Base-by-base conservation (phyloP, 2,113 vertebrate species). In the Phalacrocorax pelagicus region DNA sequence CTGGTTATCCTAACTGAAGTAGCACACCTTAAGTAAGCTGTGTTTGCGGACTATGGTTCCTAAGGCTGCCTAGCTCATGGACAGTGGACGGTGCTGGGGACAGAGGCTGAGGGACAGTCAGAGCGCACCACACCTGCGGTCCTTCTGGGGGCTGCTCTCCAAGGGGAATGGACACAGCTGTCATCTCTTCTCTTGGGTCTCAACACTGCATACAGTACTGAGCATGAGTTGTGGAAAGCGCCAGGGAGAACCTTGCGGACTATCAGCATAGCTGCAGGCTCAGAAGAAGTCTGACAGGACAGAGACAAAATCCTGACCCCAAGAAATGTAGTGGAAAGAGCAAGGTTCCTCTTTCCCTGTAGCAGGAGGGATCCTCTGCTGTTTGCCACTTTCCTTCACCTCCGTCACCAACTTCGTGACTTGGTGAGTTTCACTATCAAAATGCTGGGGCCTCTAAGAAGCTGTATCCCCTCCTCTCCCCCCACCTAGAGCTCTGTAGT, bases 201-300 rank as follows among this genome's bases (percentile, higher is more conserved):
- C 29, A 54, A 12, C 29, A 26, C 46, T 55, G 21, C 47, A 5
- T 66, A 38, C 11, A 15, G 18, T 34, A 19, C 26, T 58, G 49
- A 61, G 46, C 34, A 15, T 27, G 47, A 52, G 44, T 67, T 16
- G 2, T 38, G 44, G 16, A 34, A 36, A 63, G n/a, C 58, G n/a
- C 30, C 23, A 65, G 22, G 10, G 44, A 74, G 77, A 72, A n/a
- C 40, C 34, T 82, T 0, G 0, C 2, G 1, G n/a, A 40, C 42
- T 42, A 4, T 77, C 42, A 49, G 58, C 36, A 55, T 23, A 54
- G 30, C 49, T 32, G 36, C 55, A 59, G 44, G 29, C 27, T 74
- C 46, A 55, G 36, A 71, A 74, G 2, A 69, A 46, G 23, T 79
- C 27, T 66, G 40, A 16, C 36, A 46, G 71, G 61, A 11, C 40